These are phyloP conservation scores for Hirtodrosophila duncani DNA, from an alignment of 2,888 invertebrate species.

Conservation along the genomic window DNA sequence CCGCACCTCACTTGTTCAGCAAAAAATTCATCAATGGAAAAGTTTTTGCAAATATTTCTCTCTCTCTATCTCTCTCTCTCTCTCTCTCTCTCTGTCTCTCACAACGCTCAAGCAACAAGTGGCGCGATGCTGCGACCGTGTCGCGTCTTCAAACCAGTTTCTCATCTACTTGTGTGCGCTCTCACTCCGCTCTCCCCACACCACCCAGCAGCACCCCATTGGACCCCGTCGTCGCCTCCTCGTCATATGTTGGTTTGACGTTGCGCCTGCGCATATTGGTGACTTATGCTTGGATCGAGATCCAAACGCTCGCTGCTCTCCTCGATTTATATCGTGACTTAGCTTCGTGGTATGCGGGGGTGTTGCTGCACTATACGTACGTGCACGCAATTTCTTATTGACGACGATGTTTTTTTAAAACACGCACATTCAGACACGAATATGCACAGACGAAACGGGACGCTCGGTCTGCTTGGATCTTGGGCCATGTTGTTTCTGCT, in stretches of 20 bases:
- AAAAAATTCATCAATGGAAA: conserved; percentile 67
- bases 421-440: conserved; percentile 11
- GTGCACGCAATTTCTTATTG: conserved; percentile 68
- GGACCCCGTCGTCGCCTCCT: too few species aligned
- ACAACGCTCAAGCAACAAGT: conserved; percentile 26
- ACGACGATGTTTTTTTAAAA: conserved; percentile 64
- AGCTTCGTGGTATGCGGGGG: background rate
- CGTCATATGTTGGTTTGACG: conserved; percentile 15
- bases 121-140: conserved; percentile 27
- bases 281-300: too few species aligned
- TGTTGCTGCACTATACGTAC: conserved; percentile 29
- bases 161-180: conserved; percentile 24
- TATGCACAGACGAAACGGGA: background rate
- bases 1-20: background rate
- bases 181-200: conserved; percentile 16
- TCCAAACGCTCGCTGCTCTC: conserved; percentile 6
- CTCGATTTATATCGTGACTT: background rate
- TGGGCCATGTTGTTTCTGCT: conserved; percentile 56
- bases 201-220: too few species aligned
- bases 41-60: conserved; percentile 64
- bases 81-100: background rate
- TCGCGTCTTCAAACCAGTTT: conserved; percentile 59
- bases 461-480: conserved; percentile 40
- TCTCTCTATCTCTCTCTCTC: conserved; percentile 10
- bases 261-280: conserved; percentile 59